These are phyloP conservation scores for Notocelia uddmanniana DNA, from an alignment of 2,888 invertebrate species.

Conservation along the genomic window DNA sequence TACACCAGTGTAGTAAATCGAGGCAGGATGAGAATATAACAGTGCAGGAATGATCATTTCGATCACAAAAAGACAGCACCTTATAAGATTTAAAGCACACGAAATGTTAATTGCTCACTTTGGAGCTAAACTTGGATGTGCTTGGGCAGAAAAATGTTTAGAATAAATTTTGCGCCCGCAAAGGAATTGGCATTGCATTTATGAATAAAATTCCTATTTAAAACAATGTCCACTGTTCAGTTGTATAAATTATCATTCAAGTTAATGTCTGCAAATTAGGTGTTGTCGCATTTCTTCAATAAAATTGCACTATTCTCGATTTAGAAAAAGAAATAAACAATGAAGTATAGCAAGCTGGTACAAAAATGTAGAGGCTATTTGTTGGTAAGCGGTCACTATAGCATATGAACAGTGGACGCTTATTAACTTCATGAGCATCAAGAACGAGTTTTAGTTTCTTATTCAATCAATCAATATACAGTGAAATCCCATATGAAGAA, in stretches of 20 bases:
- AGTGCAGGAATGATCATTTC: neutral
- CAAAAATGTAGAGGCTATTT: no score
- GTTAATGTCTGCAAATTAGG: neutral
- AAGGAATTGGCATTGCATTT: constrained; percentile 61
- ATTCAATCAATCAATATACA: no score
- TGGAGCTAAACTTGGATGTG: constrained; percentile 52
- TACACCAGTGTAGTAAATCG: neutral
- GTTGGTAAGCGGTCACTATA: no score
- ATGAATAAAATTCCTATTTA: constrained; percentile 63
- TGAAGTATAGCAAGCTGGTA: no score
- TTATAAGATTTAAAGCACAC: constrained; percentile 48
- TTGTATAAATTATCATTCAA: neutral
- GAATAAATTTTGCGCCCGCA: constrained; percentile 45
- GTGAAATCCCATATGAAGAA: no score
- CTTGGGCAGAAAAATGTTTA: constrained; percentile 44
- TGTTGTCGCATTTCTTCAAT: no score
- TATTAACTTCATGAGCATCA: no score
- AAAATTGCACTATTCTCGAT: no score
- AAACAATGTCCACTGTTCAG: neutral
- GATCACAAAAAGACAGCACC: constrained; percentile 25
- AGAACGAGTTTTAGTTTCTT: no score
- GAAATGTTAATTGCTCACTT: constrained; percentile 72
- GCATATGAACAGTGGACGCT: no score
- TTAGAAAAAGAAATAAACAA: no score
- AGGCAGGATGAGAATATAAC: neutral